Percentiles rank a stretch among this genome's conserved stretches.
These are phyloP conservation scores for Chloebia gouldiae DNA, from an alignment of 2,113 vertebrate genomes.

Conservation along the genomic window DNA sequence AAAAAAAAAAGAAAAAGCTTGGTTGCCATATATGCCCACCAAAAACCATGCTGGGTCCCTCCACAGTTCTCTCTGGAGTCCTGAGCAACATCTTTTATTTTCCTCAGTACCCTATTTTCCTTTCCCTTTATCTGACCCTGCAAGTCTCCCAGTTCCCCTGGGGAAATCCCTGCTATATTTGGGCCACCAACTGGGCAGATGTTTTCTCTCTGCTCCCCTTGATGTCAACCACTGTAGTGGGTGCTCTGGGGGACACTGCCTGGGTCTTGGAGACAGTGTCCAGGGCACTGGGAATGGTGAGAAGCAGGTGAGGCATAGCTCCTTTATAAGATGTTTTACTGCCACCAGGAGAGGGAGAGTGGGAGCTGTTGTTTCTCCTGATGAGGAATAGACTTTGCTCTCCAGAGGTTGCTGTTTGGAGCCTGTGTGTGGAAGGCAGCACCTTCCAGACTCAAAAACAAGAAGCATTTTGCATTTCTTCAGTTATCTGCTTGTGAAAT, in stretches of 20 bases:
- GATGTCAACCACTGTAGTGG: not conserved
- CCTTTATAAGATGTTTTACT: not conserved
- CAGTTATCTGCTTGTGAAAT: not conserved
- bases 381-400: not conserved
- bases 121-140: not conserved
- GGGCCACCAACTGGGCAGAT: not conserved
- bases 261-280: too few species aligned
- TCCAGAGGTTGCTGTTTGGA: not conserved
- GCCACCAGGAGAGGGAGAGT: not conserved
- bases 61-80: not conserved
- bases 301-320: not conserved
- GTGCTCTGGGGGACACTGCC: accelerated
- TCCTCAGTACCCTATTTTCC: not conserved
- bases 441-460: not conserved
- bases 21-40: not conserved
- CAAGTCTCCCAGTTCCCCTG: not conserved
- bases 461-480: not conserved
- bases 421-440: not conserved
- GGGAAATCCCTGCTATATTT: not conserved
- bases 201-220: not conserved
- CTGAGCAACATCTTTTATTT: not conserved
- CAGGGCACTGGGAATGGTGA: not conserved
- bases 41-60: not conserved
- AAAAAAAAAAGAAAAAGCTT: not conserved
- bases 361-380: not conserved